A percentile compares a stretch with the other conserved stretches of the same genome.
These are phyloP conservation scores for Drosophila azteca DNA, from an alignment of 1,140 invertebrate genomes.

Conservation along the genomic window DNA sequence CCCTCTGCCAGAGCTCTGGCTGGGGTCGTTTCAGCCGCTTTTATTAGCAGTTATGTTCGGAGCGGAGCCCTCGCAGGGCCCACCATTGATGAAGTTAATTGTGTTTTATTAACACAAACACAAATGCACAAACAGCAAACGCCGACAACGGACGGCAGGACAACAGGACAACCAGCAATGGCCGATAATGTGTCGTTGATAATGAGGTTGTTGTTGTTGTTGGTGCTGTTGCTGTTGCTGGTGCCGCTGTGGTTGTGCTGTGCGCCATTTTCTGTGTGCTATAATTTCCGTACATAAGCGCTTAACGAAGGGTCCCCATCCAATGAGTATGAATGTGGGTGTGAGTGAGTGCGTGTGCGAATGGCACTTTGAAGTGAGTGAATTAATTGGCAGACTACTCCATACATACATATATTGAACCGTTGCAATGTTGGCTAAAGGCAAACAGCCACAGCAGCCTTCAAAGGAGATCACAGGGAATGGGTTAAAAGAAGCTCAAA, in stretches of 20 bases:
- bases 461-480: constrained; percentile 11
- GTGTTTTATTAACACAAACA: constrained; percentile 84
- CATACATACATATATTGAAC: constrained; percentile 19
- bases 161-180: constrained; percentile 40
- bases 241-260: neutral
- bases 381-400: constrained; percentile 30
- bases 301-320: constrained; percentile 57
- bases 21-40: constrained; percentile 70
- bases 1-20: constrained; percentile 45
- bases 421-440: neutral
- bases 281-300: constrained; percentile 67
- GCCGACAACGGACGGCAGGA: constrained; percentile 30
- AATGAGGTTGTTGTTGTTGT: constrained; percentile 52
- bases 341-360: constrained; percentile 3
- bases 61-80: constrained; percentile 25
- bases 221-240: constrained; percentile 8
- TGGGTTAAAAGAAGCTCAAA: neutral
- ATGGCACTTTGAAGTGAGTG: constrained; percentile 17
- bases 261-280: constrained; percentile 61
- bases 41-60: constrained; percentile 78
- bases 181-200: constrained; percentile 75
- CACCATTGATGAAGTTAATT: constrained; percentile 83
- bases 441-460: neutral
- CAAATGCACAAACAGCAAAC: constrained; percentile 70
- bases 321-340: constrained; percentile 16